Base-by-base conservation (phyloP, 2,888 invertebrate genomes). In the Amphiduros pacificus region DNA sequence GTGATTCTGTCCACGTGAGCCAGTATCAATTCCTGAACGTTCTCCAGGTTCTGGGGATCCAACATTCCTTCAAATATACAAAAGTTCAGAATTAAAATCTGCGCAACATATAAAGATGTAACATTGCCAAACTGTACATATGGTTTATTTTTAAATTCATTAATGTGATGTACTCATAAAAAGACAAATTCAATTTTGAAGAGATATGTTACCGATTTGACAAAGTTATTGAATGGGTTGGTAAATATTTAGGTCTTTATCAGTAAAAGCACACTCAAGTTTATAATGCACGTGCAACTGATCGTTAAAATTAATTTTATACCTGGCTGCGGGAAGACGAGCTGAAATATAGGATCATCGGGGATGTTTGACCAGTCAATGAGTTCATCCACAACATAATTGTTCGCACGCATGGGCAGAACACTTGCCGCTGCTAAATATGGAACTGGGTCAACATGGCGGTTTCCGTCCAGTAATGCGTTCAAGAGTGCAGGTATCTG, bases 291-390 rank as follows among this genome's bases (percentile, higher is more conserved):
- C n/a, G n/a, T n/a, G n/a, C n/a, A n/a, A n/a, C n/a, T n/a, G n/a
- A n/a, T n/a, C n/a, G n/a, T n/a, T n/a, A n/a, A n/a, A n/a, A n/a
- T n/a, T 36, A 9, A 36, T 36, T 36, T 20, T 50, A 24, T 27
- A 55, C 55, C 61, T 55, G 54, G 54, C 32, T 61, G 61, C 17
- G 61, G 61, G 27, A 61, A 61, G 32, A 50, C 50, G 11, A 61
- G 61, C 22, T 61, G 61, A 31, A 61, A 61, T 20, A 61, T 55
- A 1, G 61, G 61, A 22, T 61, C 61, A 29, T 61, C 31, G 11
- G 61, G 61, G 26, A 61, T 50, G 48, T 55, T 61, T 20, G 29
- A 24, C 61, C 61, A 61, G 32, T 61, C 61, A 31, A 61, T 61
- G 26, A 61, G 55, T 31, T 61, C 61, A 14, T 61, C 55, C 20